These are phyloP conservation scores for Pseudonaja textilis DNA, from an alignment of 2,113 vertebrate species.

Conservation along the genomic window DNA sequence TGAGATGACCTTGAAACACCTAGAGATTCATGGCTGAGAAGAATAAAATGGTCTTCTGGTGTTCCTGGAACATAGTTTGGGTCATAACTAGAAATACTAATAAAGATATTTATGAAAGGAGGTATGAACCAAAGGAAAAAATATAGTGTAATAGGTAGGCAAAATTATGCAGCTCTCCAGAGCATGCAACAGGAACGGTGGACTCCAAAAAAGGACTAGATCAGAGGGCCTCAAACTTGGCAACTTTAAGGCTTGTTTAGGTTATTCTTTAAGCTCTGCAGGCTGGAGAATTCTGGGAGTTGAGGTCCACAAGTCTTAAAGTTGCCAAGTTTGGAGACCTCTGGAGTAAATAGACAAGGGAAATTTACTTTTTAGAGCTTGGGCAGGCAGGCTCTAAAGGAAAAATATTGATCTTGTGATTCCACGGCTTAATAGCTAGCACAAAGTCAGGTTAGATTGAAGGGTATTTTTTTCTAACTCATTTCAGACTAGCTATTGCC, in stretches of 20 bases:
- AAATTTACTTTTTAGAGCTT: background rate
- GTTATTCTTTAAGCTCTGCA: too few species aligned
- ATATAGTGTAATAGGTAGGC: background rate
- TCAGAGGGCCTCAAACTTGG: too few species aligned
- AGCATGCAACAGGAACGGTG: background rate
- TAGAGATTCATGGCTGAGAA: too few species aligned
- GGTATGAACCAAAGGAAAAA: background rate
- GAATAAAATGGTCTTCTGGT: too few species aligned
- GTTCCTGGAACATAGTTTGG: too few species aligned
- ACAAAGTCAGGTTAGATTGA: background rate
- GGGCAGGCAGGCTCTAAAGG: too few species aligned
- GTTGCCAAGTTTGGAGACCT: too few species aligned
- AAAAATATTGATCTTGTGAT: background rate
- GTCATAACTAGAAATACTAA: too few species aligned
- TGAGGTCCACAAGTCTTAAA: too few species aligned
- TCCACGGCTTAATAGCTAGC: background rate
- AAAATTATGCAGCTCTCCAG: background rate
- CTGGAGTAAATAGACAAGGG: background rate
- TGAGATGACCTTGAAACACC: too few species aligned
- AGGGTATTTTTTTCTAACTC: background rate
- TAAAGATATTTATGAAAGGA: background rate
- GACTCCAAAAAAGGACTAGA: background rate
- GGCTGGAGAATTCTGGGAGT: too few species aligned
- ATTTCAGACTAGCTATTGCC: background rate
- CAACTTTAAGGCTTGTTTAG: too few species aligned